phyloP scores from a whole-genome alignment of 64 coral and sea anemone genomes.

The Acropora yongei region DNA sequence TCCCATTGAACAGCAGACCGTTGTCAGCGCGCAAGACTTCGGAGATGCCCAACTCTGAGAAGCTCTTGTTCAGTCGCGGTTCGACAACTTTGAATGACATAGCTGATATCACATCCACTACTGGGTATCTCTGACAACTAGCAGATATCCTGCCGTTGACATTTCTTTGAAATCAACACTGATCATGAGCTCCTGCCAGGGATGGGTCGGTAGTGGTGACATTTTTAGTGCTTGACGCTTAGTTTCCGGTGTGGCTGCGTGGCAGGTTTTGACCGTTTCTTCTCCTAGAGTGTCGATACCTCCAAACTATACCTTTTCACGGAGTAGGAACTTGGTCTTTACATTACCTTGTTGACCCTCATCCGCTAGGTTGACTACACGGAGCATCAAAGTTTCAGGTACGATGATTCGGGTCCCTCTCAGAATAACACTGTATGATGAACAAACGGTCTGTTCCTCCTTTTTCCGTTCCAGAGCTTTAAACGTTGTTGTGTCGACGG shows the following conservation, averaged over 20 bases:
- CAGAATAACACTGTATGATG: background rate
- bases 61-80: conserved; percentile 55
- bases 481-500: conserved; percentile 19
- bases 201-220: conserved; percentile 44
- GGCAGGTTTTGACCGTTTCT: conserved; percentile 65
- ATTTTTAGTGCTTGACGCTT: conserved; percentile 55
- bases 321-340: conserved; percentile 42
- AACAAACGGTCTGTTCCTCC: conserved; percentile 14
- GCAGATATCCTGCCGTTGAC: conserved; percentile 46
- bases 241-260: conserved; percentile 44
- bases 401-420: conserved; percentile 37
- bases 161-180: conserved; percentile 70
- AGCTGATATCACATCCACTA: conserved; percentile 37
- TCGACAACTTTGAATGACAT: conserved; percentile 16
- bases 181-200: conserved; percentile 50
- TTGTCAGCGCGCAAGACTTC: conserved; percentile 51
- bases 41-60: conserved; percentile 49
- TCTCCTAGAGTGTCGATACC: conserved; percentile 38
- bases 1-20: conserved; percentile 60
- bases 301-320: conserved; percentile 54
- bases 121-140: conserved; percentile 54
- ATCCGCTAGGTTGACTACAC: conserved; percentile 10
- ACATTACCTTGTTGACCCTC: conserved; percentile 44
- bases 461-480: background rate
- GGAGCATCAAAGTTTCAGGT: conserved; percentile 1